phyloP scores from a whole-genome alignment of 2,888 invertebrate species.

The Cordilura impudica region DNA sequence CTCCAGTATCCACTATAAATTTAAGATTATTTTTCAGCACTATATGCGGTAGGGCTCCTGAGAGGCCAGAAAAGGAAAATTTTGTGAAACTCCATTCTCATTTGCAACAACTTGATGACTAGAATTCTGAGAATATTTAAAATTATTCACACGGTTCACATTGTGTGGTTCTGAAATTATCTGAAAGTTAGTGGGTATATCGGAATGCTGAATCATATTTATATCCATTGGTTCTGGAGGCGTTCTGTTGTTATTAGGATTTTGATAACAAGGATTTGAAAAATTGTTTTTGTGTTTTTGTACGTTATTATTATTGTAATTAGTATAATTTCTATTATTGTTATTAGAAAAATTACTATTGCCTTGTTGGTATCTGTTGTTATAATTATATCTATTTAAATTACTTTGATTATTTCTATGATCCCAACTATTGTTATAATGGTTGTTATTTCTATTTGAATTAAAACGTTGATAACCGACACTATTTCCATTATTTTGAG shows the following conservation, averaged over 20 bases:
- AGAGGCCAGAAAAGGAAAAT: neutral
- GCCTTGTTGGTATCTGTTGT: neutral
- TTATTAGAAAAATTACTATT: neutral
- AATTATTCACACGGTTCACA: neutral
- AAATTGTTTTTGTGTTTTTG: neutral
- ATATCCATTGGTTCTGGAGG: neutral
- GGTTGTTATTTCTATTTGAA: too few species aligned
- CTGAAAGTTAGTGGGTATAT: neutral
- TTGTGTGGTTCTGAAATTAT: neutral
- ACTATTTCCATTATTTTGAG: neutral
- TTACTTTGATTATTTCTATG: neutral
- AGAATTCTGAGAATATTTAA: neutral
- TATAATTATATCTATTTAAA: neutral
- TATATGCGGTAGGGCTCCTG: neutral
- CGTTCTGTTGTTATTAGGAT: neutral
- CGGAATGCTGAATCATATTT: neutral
- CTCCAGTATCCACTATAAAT: conserved; percentile 2
- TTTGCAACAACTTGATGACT: neutral
- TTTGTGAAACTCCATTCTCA: neutral
- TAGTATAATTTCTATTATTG: neutral
- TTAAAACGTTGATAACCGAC: too few species aligned
- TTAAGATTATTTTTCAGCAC: too few species aligned
- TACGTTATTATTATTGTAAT: neutral
- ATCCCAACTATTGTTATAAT: neutral
- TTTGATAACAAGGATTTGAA: neutral